These are phyloP conservation scores for Centropus unirufus DNA, from an alignment of 2,113 vertebrate genomes.

Conservation along the genomic window DNA sequence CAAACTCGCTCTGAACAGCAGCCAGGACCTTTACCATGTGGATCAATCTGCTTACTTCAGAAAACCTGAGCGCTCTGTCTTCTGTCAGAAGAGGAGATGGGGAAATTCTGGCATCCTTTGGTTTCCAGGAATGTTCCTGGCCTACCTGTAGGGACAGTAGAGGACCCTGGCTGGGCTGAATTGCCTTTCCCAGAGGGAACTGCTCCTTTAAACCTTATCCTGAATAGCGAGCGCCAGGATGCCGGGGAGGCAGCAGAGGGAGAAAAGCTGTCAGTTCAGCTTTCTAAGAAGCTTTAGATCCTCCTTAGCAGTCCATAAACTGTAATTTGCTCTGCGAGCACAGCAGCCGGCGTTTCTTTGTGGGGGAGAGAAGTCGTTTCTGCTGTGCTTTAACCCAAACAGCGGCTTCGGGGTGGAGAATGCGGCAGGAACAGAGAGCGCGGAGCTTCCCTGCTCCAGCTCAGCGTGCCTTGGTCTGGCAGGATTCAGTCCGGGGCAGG, in stretches of 20 bases:
- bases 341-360: not conserved
- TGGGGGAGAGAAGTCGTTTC: not conserved
- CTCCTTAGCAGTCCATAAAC: not conserved
- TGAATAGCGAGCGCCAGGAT: not conserved
- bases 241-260: not conserved
- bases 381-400: not conserved
- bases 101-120: not conserved
- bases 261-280: not conserved
- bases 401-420: not conserved
- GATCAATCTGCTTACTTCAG: not conserved
- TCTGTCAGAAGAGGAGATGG: not conserved
- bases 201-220: not conserved
- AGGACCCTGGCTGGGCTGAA: not conserved
- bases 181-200: not conserved
- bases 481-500: fast-evolving
- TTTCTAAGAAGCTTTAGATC: not conserved
- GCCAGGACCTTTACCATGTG: not conserved
- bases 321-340: not conserved
- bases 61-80: not conserved
- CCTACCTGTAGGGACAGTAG: not conserved
- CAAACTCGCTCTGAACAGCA: conserved; percentile 23
- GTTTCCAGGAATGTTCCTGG: not conserved
- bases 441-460: not conserved
- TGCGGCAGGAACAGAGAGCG: not conserved
- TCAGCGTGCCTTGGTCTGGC: not conserved